Conservation (phyloP, 2,113 vertebrate species). For the Cranoglanis bouderius region DNA sequence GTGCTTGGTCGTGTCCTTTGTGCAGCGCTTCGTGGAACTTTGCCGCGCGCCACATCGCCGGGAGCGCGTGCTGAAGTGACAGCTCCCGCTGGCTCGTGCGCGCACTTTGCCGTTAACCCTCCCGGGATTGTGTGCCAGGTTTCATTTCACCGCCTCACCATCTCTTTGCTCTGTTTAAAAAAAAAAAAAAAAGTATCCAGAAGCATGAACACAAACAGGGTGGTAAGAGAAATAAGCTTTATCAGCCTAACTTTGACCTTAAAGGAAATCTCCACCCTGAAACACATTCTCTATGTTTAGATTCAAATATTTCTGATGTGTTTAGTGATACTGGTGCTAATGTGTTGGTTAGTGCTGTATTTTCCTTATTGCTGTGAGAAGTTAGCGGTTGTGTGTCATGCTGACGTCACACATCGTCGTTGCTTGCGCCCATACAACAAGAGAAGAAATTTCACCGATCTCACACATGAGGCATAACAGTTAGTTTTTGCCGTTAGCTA, state of each 20-base stretch:
- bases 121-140: neutral
- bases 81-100: conserved; percentile 47
- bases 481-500: neutral
- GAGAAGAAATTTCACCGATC: neutral
- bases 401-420: neutral
- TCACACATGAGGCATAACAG: neutral
- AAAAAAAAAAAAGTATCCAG: no score
- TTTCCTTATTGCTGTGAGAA: neutral
- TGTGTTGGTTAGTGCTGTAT: neutral
- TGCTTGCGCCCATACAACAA: neutral
- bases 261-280: neutral
- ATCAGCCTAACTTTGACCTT: neutral
- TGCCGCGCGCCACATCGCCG: neutral
- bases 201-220: neutral
- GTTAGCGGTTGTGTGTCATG: neutral
- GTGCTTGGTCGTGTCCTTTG: neutral
- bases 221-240: neutral
- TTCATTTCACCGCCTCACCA: neutral
- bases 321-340: no score
- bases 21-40: neutral
- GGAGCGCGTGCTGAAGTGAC: conserved; percentile 55
- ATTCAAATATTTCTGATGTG: neutral
- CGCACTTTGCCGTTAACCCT: conserved; percentile 10
- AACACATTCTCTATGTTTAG: neutral
- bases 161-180: no score